Percentiles rank a stretch among this genome's conserved stretches.
Evolutionary conservation across 92 coral and sea anemone genomes (phyloP).

Genomic region (Chrysogorgia sp.): DNA sequence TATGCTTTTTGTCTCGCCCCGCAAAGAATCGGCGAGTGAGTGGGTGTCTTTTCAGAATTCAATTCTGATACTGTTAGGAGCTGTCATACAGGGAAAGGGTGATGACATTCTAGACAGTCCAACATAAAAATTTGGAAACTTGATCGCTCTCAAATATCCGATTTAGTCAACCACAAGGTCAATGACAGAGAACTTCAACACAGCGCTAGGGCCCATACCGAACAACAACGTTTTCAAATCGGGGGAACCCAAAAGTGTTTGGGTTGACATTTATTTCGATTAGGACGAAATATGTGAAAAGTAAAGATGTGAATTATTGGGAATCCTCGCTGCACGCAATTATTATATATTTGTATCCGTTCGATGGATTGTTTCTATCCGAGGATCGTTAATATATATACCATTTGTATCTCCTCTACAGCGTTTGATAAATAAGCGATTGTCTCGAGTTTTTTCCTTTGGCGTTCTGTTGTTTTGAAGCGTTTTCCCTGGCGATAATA

Average conservation of each 20-base stretch:
- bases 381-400: background rate
- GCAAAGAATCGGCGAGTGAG: background rate
- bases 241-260: background rate
- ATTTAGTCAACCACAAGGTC: constrained; percentile 27
- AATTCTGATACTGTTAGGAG: background rate
- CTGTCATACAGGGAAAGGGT: background rate
- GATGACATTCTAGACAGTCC: background rate
- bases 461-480: constrained; percentile 13
- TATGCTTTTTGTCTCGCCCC: no score
- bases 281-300: no score
- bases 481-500: background rate
- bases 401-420: background rate
- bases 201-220: background rate
- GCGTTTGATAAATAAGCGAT: background rate
- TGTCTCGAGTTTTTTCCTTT: background rate
- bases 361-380: background rate
- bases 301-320: no score
- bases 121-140: constrained; percentile 13
- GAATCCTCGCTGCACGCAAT: background rate
- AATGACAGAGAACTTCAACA: background rate
- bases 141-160: constrained; percentile 19
- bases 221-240: background rate
- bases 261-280: background rate
- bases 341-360: background rate
- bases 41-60: background rate